Evolutionary conservation across 2,888 invertebrate genomes (phyloP).

Genomic region (Drosophila borborema): DNA sequence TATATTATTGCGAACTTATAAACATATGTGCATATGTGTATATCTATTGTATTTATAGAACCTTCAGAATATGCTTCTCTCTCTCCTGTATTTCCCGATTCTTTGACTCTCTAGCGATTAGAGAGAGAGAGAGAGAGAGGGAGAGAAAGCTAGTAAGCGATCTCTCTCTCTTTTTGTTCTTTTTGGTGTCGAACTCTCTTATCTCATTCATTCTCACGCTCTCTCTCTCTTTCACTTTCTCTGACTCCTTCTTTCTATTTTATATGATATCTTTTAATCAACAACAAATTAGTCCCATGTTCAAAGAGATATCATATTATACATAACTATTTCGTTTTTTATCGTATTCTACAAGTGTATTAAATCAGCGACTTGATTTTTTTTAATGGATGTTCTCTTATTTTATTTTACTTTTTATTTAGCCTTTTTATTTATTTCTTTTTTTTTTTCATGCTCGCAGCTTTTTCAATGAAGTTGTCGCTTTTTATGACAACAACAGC

Average conservation of each 20-base stretch:
- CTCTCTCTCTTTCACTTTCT: background rate
- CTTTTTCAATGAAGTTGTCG: constrained; percentile 31
- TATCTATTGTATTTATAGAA: background rate
- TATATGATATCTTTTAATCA: too few species aligned
- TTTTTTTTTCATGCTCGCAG: constrained; percentile 4
- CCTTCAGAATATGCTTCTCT: background rate
- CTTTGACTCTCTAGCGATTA: too few species aligned
- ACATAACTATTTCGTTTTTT: background rate
- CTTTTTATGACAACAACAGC: constrained; percentile 19
- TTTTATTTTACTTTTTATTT: constrained; percentile 17
- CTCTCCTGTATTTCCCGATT: too few species aligned
- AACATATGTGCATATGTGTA: too few species aligned
- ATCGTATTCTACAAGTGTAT: background rate
- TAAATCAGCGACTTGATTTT: background rate
- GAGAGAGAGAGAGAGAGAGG: too few species aligned
- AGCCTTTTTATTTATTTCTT: constrained; percentile 7
- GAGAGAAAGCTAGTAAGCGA: too few species aligned
- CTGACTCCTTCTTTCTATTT: background rate
- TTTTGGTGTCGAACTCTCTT: background rate
- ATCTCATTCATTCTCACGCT: background rate
- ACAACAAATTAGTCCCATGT: background rate
- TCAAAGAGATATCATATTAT: background rate
- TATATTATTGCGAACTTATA: too few species aligned
- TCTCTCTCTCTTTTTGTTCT: background rate
- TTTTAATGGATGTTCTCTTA: background rate